Conservation (phyloP, 2,888 invertebrate genomes). For the Troilus luridus region DNA sequence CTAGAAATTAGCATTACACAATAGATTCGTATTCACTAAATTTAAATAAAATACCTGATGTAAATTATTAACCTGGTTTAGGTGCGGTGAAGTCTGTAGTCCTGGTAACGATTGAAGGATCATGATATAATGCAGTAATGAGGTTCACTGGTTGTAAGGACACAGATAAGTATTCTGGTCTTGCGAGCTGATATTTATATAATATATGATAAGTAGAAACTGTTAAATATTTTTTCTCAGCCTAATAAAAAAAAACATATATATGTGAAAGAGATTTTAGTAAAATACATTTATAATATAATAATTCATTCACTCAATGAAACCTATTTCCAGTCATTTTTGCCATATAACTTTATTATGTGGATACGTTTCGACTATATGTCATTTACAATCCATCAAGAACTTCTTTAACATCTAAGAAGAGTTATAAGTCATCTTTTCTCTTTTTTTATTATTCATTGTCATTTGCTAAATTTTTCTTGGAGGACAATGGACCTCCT, state of each 20-base stretch:
- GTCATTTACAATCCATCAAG: no score
- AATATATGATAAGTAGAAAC: conserved; percentile 71
- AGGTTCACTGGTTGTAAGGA: conserved; percentile 70
- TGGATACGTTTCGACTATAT: no score
- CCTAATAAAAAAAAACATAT: conserved; percentile 67
- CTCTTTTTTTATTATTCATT: no score
- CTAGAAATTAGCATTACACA: no score
- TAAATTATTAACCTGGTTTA: conserved; percentile 64
- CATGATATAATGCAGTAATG: conserved; percentile 71
- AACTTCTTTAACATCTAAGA: no score
- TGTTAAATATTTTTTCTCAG: conserved; percentile 70
- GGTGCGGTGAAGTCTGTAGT: conserved; percentile 67
- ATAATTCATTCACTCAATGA: no score
- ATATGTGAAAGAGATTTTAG: not conserved
- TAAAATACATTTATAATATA: not conserved
- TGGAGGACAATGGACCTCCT: no score
- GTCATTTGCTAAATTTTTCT: no score
- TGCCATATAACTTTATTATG: no score
- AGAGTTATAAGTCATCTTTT: no score
- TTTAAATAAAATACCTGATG: conserved; percentile 22
- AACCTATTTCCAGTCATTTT: no score
- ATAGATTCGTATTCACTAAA: no score
- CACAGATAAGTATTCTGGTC: conserved; percentile 69
- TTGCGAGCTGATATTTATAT: conserved; percentile 69
- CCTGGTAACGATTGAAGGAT: conserved; percentile 70